Base-by-base conservation (phyloP, 2,888 invertebrate genomes). In the Exocentrus adspersus region DNA sequence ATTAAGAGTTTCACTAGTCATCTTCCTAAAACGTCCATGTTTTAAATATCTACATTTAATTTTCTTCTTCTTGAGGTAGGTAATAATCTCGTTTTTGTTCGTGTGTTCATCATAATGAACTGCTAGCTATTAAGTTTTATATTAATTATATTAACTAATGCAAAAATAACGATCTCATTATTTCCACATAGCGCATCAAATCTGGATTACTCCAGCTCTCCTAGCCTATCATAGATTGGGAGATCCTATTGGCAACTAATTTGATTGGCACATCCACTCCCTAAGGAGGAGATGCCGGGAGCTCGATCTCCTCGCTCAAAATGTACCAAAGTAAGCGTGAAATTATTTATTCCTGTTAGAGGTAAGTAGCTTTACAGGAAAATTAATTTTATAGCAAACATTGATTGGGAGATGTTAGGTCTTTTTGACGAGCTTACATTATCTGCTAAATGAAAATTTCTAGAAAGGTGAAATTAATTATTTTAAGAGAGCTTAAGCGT, bases 241-340 rank as follows among this genome's bases (percentile, higher is more conserved):
- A 68, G 61, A 72, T 72, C 70, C 74, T 76, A 76, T 76, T 74
- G 74, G 71, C 70, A 74, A 72, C 73, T 76, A 76, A 76, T 76
- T 76, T 75, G 76, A 75, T 75, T 75, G 75, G 72, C 72, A 73
- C 72, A 74, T 72, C 71, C 73, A 72, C 70, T 73, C 72, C 74
- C 74, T 64, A 61, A 67, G 69, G 72, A 71, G 60, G 64, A 67
- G 67, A 69, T 69, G 64, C 67, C 68, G 51, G 53, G 41, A 54
- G 64, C 64, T 53, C 56, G 50, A 60, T 65, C 62, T 63, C 68
- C 24, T 68, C 69, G 58, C 65, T 69, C 61, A 62, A 69, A 69
- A 69, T 69, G 67, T 67, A 62, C 60, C 61, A 65, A 71, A 72
- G 69, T 67, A 67, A 68, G 66, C 69, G 65, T 63, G 61, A 70